Evolutionary conservation across 2,888 invertebrate species (phyloP).

Genomic region (Ectemnius lituratus): DNA sequence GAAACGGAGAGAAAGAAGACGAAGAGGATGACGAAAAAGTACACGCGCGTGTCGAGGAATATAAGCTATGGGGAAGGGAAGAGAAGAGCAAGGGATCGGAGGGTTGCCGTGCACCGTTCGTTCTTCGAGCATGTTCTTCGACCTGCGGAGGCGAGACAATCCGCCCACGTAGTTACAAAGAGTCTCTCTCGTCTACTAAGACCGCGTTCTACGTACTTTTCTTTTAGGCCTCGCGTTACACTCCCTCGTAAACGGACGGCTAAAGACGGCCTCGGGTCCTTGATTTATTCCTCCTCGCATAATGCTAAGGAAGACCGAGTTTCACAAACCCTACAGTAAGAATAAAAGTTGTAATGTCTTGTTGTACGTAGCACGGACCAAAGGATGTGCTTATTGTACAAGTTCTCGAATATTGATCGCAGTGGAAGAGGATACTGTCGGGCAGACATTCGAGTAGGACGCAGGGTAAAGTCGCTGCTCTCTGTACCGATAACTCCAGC

Average conservation of each 20-base stretch:
- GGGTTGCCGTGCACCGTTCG: conserved; percentile 19
- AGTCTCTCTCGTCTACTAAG: conserved; percentile 30
- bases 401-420: neutral
- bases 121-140: conserved; percentile 37
- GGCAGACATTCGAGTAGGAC: neutral
- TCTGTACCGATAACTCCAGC: neutral
- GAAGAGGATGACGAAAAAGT: conserved; percentile 18
- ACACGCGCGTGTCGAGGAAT: conserved; percentile 10
- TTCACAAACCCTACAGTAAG: neutral
- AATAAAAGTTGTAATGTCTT: neutral
- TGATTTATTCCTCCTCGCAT: neutral
- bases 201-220: conserved; percentile 31
- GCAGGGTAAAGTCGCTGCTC: neutral
- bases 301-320: neutral
- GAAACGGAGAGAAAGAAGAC: neutral
- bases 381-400: neutral
- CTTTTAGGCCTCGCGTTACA: conserved; percentile 28
- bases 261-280: neutral
- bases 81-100: conserved; percentile 12
- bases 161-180: conserved; percentile 52
- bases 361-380: neutral
- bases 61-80: neutral
- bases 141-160: conserved; percentile 60
- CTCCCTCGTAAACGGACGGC: no score
- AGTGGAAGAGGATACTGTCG: neutral